These are phyloP conservation scores for Sinocyclocheilus rhinocerous DNA, from an alignment of 2,113 vertebrate species.

Conservation along the genomic window DNA sequence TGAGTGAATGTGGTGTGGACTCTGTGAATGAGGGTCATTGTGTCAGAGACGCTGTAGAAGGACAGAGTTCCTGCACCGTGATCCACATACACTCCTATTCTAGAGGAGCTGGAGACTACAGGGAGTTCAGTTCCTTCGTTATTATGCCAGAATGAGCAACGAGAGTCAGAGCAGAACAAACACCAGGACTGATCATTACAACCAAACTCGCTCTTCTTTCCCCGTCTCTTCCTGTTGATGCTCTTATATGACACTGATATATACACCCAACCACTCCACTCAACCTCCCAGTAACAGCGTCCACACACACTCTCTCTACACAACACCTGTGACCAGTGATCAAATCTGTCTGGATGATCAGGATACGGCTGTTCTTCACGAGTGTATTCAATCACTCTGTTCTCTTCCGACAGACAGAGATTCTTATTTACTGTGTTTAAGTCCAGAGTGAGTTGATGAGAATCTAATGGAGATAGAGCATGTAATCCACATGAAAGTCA, in stretches of 20 bases:
- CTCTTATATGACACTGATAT: conserved; percentile 5
- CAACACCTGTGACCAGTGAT: not conserved
- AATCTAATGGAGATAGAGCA: not conserved
- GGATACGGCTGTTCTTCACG: no score
- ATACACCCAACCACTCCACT: not conserved
- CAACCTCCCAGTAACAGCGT: not conserved
- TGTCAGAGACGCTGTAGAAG: not conserved
- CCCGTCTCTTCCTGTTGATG: not conserved
- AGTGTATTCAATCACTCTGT: not conserved
- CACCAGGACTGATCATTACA: not conserved
- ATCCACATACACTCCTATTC: not conserved
- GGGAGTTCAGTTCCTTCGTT: not conserved
- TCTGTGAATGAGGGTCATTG: conserved; percentile 8
- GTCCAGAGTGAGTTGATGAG: not conserved
- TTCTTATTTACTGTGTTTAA: not conserved
- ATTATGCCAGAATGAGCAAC: not conserved
- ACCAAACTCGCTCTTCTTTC: not conserved
- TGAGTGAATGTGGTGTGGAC: conserved; percentile 4
- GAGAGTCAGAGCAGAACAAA: not conserved
- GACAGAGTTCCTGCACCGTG: not conserved
- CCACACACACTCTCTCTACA: not conserved
- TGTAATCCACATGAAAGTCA: not conserved
- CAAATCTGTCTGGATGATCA: no score
- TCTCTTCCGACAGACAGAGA: not conserved
- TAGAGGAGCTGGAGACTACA: not conserved